A percentile compares a stretch with the other conserved stretches of the same genome.
phyloP scores from a whole-genome alignment of 2,113 vertebrate genomes.

The Petrocephalus microphthalmus region DNA sequence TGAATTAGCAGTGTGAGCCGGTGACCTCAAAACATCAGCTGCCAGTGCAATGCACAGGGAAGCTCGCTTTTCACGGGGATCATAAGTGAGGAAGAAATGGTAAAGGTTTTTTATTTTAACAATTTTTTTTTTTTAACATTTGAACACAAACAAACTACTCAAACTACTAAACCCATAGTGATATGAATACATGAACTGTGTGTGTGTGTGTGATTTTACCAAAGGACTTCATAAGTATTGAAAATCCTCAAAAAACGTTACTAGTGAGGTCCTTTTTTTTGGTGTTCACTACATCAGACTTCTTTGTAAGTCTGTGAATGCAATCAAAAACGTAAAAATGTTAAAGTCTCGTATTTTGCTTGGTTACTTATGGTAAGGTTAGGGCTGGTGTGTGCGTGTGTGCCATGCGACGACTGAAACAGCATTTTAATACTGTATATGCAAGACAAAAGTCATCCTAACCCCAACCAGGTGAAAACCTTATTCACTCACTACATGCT shows the following conservation, averaged over 20 bases:
- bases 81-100: not conserved
- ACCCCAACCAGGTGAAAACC: not conserved
- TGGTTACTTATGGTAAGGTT: no score
- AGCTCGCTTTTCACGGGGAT: not conserved
- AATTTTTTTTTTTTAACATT: not conserved
- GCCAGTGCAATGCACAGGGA: not conserved
- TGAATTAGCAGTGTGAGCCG: not conserved
- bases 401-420: not conserved
- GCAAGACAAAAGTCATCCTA: not conserved
- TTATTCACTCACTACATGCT: not conserved
- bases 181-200: not conserved
- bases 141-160: not conserved
- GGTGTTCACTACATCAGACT: no score
- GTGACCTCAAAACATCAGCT: not conserved
- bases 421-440: not conserved
- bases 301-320: no score
- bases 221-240: no score
- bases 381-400: not conserved
- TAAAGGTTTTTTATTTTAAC: not conserved
- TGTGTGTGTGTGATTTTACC: not conserved
- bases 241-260: no score
- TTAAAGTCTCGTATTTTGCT: no score
- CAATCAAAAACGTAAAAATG: no score
- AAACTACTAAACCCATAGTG: not conserved
- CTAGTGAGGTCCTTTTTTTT: no score